Base-by-base conservation (phyloP, 35 echinoderm and acorn worm genomes). In the Lytechinus variegatus region DNA sequence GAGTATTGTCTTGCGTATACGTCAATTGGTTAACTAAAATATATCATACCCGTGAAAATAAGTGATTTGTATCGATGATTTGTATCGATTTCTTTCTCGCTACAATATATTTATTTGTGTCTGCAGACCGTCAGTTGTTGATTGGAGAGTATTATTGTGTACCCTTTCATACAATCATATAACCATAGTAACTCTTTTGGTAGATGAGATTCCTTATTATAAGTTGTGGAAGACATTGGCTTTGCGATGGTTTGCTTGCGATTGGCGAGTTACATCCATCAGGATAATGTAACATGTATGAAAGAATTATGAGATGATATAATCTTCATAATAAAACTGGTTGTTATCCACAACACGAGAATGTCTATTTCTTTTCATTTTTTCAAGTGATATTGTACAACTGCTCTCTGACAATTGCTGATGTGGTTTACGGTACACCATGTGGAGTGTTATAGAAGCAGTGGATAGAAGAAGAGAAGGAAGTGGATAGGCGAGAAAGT, bases 131-230 rank as follows among this genome's bases (percentile, higher is more conserved):
- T 79, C 21, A 16, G 16, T 79, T 16, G n/a, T 24, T 79, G 66
- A 79, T 24, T 79, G 19, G 19, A 19, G 66, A 79, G 19, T 24
- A 79, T 79, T 79, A 79, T 79, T 24, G 66, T 79, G 66, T 79
- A 79, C 66, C 19, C 19, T 79, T 79, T 79, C 66, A 24, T 79
- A 79, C 66, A 79, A 79, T 79, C 66, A 14, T 79, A 24, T 79
- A 79, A 79, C 66, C 66, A 79, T 79, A 79, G 12, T 24, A 79
- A 16, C 19, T 24, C n/a, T 24, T 79, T 79, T 79, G 12, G 66
- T 79, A 79, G 66, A 79, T 79, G 66, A 79, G 66, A 79, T 79
- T 79, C 66, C 66, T 79, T 19, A 79, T 79, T 79, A 79, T 79
- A 79, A 79, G 66, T 79, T 79, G 66, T 79, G 66, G 66, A 79